Conservation (phyloP, 2,113 vertebrate species). For the Hiodon tergisus region DNA sequence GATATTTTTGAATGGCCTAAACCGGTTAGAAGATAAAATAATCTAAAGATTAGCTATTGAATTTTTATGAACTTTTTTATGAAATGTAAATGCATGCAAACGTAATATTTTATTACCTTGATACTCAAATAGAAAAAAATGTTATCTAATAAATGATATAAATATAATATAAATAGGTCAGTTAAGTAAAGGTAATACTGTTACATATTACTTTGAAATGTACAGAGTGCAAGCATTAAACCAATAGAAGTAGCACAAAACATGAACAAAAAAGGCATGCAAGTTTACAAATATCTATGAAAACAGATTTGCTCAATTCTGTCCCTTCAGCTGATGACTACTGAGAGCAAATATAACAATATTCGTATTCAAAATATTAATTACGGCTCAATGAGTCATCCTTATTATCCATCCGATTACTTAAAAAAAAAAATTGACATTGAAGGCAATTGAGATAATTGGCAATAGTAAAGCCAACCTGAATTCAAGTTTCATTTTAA, state of each 20-base stretch:
- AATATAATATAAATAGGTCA: conserved; percentile 28
- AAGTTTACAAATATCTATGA: conserved; percentile 61
- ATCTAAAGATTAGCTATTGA: conserved; percentile 10
- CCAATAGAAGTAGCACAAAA: conserved; percentile 58
- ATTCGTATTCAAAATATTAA: conserved; percentile 34
- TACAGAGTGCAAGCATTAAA: conserved; percentile 72
- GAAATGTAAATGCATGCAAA: conserved; percentile 51
- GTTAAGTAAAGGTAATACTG: conserved; percentile 31
- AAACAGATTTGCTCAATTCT: conserved; percentile 48
- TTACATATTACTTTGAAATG: conserved; percentile 61
- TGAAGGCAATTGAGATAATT: background rate
- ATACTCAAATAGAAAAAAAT: conserved; percentile 31
- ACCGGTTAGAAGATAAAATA: background rate
- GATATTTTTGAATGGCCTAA: conserved; percentile 2
- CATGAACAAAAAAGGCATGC: conserved; percentile 69
- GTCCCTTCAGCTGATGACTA: conserved; percentile 33
- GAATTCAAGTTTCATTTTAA: conserved; percentile 44
- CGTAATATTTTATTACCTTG: conserved; percentile 28
- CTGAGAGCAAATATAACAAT: background rate
- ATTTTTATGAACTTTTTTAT: conserved; percentile 34
- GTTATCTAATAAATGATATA: background rate
- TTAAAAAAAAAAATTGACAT: conserved; percentile 41
- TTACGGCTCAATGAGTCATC: conserved; percentile 28
- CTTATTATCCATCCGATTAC: conserved; percentile 32
- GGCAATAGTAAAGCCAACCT: conserved; percentile 23